These are phyloP conservation scores for Cephalotes varians DNA, from an alignment of 2,888 invertebrate species.

Conservation along the genomic window DNA sequence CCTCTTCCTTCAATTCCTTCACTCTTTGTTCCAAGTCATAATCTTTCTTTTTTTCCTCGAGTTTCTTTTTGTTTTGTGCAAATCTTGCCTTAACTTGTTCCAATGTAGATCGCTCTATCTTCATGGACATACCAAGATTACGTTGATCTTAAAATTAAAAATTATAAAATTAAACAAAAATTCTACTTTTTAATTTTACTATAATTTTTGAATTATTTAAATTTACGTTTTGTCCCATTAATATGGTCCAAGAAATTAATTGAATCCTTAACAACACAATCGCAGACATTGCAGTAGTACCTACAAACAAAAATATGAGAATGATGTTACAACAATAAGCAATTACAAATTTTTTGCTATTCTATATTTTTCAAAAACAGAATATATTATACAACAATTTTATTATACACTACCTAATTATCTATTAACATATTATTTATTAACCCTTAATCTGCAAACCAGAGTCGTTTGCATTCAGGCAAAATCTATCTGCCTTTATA, in stretches of 20 bases:
- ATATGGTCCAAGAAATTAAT: conserved; percentile 99
- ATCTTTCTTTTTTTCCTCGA: conserved; percentile 98
- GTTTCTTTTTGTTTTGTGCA: conserved; percentile 96
- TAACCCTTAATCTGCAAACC: too few relatives aligned
- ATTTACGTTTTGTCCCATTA: conserved; percentile 98
- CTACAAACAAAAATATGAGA: conserved; percentile 81
- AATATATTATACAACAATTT: background rate
- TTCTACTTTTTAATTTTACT: background rate
- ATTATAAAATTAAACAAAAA: background rate
- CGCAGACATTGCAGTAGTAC: conserved; percentile 99
- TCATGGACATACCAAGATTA: conserved; percentile 99
- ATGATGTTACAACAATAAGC: background rate
- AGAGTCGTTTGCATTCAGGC: too few relatives aligned
- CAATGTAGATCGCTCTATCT: conserved; percentile 96
- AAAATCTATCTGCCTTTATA: too few relatives aligned
- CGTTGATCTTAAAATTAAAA: conserved; percentile 92
- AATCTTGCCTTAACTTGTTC: conserved; percentile 98
- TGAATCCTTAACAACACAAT: conserved; percentile 99
- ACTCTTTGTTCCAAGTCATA: conserved; percentile 97
- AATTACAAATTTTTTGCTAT: background rate
- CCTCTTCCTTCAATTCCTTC: conserved; percentile 97
- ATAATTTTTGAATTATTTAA: background rate
- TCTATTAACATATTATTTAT: too few relatives aligned
- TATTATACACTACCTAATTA: too few relatives aligned
- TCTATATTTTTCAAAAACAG: too few relatives aligned